Evolutionary conservation across 2,797 vertebrate species (phyloP).

Genomic region (Semotilus atromaculatus): DNA sequence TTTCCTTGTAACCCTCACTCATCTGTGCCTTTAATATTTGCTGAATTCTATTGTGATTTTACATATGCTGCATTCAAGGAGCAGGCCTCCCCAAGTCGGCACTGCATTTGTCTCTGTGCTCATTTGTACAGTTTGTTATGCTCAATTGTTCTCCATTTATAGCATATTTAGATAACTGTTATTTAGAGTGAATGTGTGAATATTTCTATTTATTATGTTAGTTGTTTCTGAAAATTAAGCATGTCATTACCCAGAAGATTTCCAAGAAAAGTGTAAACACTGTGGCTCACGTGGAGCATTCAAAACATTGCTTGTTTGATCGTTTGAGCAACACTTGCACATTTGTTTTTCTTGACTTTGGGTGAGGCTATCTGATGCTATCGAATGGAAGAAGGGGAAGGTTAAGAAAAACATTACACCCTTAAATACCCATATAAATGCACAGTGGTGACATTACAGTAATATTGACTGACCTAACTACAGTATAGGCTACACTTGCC

Average conservation of each 20-base stretch:
- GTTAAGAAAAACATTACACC: background rate
- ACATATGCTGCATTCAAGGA: background rate
- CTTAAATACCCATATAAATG: background rate
- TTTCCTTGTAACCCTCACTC: background rate
- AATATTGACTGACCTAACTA: background rate
- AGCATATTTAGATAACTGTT: background rate
- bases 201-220: background rate
- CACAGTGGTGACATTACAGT: background rate
- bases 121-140: background rate
- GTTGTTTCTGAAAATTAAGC: background rate
- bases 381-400: no score
- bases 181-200: background rate
- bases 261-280: background rate
- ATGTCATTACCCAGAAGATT: background rate
- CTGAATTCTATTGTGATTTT: slow-evolving; percentile 4
- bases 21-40: slow-evolving; percentile 15
- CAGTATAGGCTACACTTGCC: background rate
- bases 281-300: no score
- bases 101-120: background rate
- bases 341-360: no score
- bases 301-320: no score
- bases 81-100: background rate
- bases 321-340: no score
- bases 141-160: background rate
- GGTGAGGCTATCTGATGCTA: no score